Evolutionary conservation across 2,113 vertebrate species (phyloP).

Genomic region (Malurus cyaneus): DNA sequence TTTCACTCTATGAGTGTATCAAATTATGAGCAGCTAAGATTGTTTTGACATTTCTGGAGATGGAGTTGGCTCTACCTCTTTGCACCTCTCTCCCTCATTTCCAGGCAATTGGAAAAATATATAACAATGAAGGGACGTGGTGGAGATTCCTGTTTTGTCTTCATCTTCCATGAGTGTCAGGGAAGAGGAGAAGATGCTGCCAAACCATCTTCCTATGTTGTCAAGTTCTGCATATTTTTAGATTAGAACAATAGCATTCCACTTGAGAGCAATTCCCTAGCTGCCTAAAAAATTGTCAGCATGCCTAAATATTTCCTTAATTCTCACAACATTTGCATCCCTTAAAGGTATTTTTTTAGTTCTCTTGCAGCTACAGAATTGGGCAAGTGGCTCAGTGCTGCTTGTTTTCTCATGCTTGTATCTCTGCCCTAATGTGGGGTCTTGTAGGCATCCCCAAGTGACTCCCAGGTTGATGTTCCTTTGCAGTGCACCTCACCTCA

Average conservation of each 20-base stretch:
- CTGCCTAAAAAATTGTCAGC: neutral
- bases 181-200: neutral
- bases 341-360: neutral
- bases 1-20: neutral
- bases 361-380: neutral
- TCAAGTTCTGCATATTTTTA: neutral
- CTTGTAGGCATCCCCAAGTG: neutral
- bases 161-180: neutral
- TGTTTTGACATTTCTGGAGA: neutral
- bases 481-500: accelerated
- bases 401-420: neutral
- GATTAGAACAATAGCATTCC: neutral
- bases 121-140: neutral
- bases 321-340: neutral
- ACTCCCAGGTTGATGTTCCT: neutral
- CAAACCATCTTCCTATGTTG: neutral
- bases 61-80: neutral
- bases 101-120: neutral
- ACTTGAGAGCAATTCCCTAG: neutral
- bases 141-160: neutral
- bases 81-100: neutral
- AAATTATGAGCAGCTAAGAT: neutral
- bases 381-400: neutral
- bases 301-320: neutral
- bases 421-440: accelerated